Evolutionary conservation across 2,797 vertebrate species (phyloP).

Genomic region (Galaxias olidus): DNA sequence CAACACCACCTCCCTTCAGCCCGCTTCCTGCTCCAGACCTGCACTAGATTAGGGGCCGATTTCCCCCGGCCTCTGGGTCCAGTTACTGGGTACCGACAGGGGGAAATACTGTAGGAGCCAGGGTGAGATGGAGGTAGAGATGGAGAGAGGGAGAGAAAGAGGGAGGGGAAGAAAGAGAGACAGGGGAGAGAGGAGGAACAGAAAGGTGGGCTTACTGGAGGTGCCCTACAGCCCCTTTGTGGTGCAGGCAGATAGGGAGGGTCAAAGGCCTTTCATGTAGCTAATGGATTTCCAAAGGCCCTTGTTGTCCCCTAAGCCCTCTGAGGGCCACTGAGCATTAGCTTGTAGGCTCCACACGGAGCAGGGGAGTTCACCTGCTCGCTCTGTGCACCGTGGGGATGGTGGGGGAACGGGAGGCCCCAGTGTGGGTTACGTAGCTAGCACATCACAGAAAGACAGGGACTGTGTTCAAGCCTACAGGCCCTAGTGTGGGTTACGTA

Average conservation of each 20-base stretch:
- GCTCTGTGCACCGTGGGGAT: no score
- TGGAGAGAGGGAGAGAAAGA: slow-evolving; percentile 13
- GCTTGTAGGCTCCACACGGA: no score
- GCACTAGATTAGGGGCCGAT: slow-evolving; percentile 65
- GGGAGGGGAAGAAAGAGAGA: slow-evolving; percentile 3
- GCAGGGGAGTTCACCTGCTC: no score
- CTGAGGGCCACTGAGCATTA: background rate
- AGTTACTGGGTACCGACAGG: slow-evolving; percentile 44
- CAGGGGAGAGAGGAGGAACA: slow-evolving; percentile 21
- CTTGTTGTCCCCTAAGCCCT: no score
- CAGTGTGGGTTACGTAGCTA: no score
- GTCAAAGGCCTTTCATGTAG: no score
- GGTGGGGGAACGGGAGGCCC: no score
- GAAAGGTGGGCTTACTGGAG: slow-evolving; percentile 29
- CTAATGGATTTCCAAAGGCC: no score
- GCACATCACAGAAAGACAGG: no score
- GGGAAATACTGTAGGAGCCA: slow-evolving; percentile 31
- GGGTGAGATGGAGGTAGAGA: slow-evolving; percentile 9
- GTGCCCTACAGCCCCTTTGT: slow-evolving; percentile 48
- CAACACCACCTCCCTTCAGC: slow-evolving; percentile 74
- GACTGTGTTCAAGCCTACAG: no score
- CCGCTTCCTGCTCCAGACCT: slow-evolving; percentile 65
- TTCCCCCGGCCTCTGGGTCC: slow-evolving; percentile 52
- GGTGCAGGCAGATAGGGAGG: slow-evolving; percentile 45
- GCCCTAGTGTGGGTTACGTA: no score